Conservation (phyloP, 2,797 vertebrate genomes). For the Loriculus beryllinus region DNA sequence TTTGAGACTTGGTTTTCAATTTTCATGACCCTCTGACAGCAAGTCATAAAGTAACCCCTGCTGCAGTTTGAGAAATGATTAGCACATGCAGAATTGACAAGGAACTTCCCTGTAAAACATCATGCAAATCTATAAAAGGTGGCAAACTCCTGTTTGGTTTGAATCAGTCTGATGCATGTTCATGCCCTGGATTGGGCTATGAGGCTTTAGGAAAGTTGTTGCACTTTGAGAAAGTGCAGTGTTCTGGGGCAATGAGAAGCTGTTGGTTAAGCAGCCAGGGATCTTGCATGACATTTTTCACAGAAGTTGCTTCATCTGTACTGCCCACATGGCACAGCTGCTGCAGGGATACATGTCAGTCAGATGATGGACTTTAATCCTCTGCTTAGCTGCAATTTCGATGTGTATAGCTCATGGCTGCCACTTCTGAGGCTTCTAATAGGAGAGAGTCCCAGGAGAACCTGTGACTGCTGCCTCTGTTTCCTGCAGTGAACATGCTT, state of each 20-base stretch:
- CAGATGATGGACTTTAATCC: neutral
- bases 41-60: neutral
- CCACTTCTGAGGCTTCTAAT: neutral
- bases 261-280: neutral
- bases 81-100: neutral
- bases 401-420: neutral
- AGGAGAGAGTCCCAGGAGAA: neutral
- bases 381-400: neutral
- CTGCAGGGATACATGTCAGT: neutral
- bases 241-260: neutral
- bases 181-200: neutral
- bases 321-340: fast-evolving
- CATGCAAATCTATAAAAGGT: neutral
- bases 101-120: neutral
- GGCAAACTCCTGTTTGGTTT: neutral
- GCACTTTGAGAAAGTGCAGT: neutral
- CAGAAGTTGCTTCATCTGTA: neutral
- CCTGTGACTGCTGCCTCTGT: neutral
- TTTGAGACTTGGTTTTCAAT: neutral
- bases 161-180: neutral
- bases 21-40: neutral
- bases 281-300: neutral
- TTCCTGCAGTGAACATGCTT: neutral
- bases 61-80: neutral
- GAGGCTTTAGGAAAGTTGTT: neutral